Evolutionary conservation across 2,888 invertebrate species (phyloP).

Genomic region (Oligia strigilis): DNA sequence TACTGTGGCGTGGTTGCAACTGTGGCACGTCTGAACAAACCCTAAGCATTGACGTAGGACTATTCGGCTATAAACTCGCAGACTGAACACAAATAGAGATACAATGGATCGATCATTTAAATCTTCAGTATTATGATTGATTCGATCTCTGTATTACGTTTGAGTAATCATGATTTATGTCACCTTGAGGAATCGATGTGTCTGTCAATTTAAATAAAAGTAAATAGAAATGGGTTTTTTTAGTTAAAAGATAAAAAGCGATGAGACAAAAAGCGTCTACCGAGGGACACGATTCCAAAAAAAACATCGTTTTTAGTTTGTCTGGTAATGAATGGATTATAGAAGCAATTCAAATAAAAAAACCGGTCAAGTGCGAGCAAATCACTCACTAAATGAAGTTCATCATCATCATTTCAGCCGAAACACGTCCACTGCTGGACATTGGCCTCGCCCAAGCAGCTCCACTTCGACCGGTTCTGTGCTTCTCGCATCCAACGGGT

Average conservation of each 20-base stretch:
- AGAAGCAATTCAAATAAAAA: too few relatives aligned
- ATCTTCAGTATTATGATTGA: constrained; percentile 54
- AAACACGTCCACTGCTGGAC: too few relatives aligned
- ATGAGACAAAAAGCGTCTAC: background rate
- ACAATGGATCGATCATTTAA: constrained; percentile 56
- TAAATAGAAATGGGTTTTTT: background rate
- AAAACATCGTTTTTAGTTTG: background rate
- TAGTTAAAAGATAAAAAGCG: background rate
- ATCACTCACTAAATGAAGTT: too few relatives aligned
- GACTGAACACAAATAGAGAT: constrained; percentile 39
- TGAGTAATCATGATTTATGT: constrained; percentile 57
- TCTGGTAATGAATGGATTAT: too few relatives aligned
- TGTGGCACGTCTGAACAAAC: background rate
- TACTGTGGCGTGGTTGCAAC: background rate
- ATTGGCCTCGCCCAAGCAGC: too few relatives aligned
- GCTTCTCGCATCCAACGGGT: too few relatives aligned
- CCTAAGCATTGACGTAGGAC: background rate
- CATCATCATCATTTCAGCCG: too few relatives aligned
- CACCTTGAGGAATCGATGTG: constrained; percentile 7
- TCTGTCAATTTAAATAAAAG: background rate
- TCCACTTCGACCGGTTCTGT: too few relatives aligned
- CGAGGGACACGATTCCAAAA: background rate
- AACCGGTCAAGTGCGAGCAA: too few relatives aligned
- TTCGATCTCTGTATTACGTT: constrained; percentile 32
- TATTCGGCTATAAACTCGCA: constrained; percentile 26